These are phyloP conservation scores for Heliconius sara DNA, from an alignment of 2,888 invertebrate species.

Conservation along the genomic window DNA sequence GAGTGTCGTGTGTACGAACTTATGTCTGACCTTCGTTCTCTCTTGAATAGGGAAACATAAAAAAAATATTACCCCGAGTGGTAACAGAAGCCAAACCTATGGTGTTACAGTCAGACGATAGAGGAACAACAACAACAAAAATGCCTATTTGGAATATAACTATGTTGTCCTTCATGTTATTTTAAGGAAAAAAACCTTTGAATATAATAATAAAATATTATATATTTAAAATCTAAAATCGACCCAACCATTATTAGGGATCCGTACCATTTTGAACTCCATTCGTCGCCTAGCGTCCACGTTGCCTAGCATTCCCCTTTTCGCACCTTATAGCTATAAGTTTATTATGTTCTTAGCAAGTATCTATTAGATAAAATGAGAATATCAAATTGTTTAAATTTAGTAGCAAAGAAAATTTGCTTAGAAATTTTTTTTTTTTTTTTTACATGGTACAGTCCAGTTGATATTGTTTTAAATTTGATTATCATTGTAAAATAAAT, in stretches of 20 bases:
- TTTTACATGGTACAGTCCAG: no score
- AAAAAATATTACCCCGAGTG: no score
- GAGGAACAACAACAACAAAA: no score
- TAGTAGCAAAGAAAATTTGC: neutral
- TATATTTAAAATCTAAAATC: neutral
- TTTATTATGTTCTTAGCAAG: slow-evolving; percentile 8
- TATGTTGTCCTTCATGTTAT: no score
- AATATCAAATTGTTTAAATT: neutral
- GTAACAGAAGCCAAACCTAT: no score
- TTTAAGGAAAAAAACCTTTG: neutral
- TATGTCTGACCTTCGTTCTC: no score
- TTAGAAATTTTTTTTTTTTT: no score
- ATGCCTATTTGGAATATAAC: no score
- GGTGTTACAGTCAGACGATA: no score
- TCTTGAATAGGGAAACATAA: no score
- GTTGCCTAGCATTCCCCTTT: slow-evolving; percentile 64
- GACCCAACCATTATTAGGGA: neutral
- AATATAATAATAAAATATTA: neutral
- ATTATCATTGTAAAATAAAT: neutral
- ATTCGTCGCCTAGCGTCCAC: slow-evolving; percentile 40
- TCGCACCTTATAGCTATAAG: slow-evolving; percentile 37
- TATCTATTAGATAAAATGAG: neutral
- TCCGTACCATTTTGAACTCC: slow-evolving; percentile 21
- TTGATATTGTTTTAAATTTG: no score
- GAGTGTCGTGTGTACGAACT: no score